Evolutionary conservation across 2,113 vertebrate species (phyloP).

Genomic region (Engystomops pustulosus): DNA sequence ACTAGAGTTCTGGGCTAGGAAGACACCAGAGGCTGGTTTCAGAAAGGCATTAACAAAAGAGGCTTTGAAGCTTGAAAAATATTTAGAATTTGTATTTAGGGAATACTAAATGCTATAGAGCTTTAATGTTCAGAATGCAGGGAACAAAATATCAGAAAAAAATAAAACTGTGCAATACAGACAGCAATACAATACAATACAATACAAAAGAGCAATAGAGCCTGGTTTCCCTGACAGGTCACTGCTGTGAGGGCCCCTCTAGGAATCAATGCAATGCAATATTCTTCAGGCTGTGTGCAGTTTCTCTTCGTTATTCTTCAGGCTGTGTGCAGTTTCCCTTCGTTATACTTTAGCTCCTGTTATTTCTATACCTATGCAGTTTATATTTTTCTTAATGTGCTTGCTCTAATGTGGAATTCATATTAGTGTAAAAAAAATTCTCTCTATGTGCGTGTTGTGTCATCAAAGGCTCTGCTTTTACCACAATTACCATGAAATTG

Average conservation of each 20-base stretch:
- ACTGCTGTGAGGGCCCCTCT: not conserved
- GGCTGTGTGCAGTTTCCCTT: not conserved
- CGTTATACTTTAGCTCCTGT: not conserved
- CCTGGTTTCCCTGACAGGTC: not conserved
- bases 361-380: not conserved
- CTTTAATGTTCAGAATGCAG: slow-evolving; percentile 33
- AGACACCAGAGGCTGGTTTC: slow-evolving; percentile 14
- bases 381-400: no score
- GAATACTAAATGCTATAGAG: slow-evolving; percentile 7
- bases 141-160: slow-evolving; percentile 12
- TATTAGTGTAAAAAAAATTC: no score
- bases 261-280: not conserved
- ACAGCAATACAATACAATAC: no score
- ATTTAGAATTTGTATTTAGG: slow-evolving; percentile 23
- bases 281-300: not conserved
- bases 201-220: no score
- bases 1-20: slow-evolving; percentile 16
- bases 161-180: no score
- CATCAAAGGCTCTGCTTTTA: no score
- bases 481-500: no score
- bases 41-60: slow-evolving; percentile 37
- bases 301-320: not conserved
- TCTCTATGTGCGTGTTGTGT: no score
- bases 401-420: no score
- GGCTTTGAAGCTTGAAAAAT: slow-evolving; percentile 35